These are phyloP conservation scores for Semnornis frantzii DNA, from an alignment of 2,113 vertebrate species.

Conservation along the genomic window DNA sequence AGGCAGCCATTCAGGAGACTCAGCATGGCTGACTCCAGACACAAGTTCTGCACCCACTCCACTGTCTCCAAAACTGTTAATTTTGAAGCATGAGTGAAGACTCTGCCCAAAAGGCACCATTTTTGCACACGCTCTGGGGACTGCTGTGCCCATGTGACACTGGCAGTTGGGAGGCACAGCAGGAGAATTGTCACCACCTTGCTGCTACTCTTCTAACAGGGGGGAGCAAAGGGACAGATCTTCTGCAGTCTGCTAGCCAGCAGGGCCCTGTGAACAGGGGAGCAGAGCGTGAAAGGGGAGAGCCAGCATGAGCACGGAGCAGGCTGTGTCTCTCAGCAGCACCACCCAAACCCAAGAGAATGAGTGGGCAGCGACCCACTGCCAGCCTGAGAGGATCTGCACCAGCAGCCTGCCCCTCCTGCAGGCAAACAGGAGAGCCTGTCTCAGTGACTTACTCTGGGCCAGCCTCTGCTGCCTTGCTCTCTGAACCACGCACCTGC, in stretches of 20 bases:
- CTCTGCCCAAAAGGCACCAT: constrained; percentile 2
- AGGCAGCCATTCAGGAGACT: neutral
- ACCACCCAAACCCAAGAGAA: neutral
- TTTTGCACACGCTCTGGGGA: neutral
- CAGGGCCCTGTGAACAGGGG: neutral
- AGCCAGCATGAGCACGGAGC: neutral
- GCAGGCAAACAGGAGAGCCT: constrained; percentile 3
- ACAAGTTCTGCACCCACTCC: neutral
- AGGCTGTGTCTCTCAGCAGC: neutral
- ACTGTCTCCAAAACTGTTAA: neutral
- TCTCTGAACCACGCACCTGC: constrained; percentile 39
- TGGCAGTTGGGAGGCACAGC: neutral
- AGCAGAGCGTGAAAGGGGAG: neutral
- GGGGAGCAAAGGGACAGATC: neutral
- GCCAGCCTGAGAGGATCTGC: neutral
- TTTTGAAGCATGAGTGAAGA: neutral
- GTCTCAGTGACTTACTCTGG: neutral
- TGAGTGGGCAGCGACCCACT: neutral
- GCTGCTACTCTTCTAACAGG: neutral
- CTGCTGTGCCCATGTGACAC: neutral
- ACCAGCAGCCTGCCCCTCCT: neutral
- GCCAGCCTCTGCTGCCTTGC: neutral
- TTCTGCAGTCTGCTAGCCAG: neutral
- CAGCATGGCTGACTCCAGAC: neutral
- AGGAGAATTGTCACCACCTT: neutral